These are phyloP conservation scores for Paracanthobrama guichenoti DNA, from an alignment of 2,113 vertebrate genomes.

Conservation along the genomic window DNA sequence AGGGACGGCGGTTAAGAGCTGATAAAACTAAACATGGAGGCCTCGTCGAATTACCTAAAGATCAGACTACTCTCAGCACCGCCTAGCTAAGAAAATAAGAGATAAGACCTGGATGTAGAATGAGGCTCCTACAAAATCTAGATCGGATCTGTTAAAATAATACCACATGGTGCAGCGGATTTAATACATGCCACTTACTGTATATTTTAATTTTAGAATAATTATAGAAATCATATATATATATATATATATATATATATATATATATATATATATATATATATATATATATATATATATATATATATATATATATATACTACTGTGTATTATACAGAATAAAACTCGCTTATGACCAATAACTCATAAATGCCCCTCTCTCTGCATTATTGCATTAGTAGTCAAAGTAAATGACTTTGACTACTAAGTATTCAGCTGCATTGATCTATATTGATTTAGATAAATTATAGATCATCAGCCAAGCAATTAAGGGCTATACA, in stretches of 20 bases:
- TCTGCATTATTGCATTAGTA: background rate
- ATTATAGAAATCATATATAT: background rate
- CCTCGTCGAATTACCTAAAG: conserved; percentile 7
- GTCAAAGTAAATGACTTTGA: background rate
- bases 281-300: background rate
- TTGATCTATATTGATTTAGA: background rate
- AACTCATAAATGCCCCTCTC: background rate
- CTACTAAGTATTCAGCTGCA: background rate
- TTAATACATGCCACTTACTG: background rate
- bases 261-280: background rate
- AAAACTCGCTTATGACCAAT: background rate
- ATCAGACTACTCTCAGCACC: background rate
- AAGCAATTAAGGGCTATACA: too few relatives aligned
- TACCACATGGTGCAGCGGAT: background rate
- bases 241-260: background rate
- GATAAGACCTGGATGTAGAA: background rate
- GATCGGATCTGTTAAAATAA: background rate
- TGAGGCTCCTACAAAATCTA: background rate
- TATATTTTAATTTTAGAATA: background rate
- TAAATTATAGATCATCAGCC: background rate
- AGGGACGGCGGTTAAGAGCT: background rate
- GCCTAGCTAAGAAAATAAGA: background rate
- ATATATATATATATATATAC: background rate
- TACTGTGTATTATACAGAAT: background rate
- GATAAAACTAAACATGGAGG: conserved; percentile 27